Evolutionary conservation across 2,888 invertebrate species (phyloP).

Genomic region (Microctonus brassicae): DNA sequence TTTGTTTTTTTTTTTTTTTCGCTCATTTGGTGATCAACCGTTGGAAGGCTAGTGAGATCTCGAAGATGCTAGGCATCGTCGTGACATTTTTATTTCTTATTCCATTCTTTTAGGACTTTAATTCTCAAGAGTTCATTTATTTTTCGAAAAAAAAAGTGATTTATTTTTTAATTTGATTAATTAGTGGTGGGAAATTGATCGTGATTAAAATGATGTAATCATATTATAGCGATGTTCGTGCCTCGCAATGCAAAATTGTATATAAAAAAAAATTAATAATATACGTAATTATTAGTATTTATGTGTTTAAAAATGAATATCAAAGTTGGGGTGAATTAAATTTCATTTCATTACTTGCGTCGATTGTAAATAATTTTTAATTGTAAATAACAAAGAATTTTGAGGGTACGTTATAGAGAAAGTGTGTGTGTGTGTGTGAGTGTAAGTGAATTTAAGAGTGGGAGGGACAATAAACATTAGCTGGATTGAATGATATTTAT

Average conservation of each 20-base stretch:
- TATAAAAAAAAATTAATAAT: not conserved
- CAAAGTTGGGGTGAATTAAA: too few species aligned
- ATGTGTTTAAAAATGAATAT: too few species aligned
- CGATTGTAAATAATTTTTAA: not conserved
- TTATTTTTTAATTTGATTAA: not conserved
- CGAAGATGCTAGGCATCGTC: slow-evolving; percentile 43
- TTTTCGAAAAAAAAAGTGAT: not conserved
- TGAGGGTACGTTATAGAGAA: not conserved
- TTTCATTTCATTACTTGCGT: not conserved
- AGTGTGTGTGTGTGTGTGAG: not conserved
- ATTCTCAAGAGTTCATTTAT: not conserved
- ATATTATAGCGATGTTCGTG: not conserved
- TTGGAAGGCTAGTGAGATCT: slow-evolving; percentile 62
- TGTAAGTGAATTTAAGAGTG: slow-evolving; percentile 51
- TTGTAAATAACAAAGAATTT: slow-evolving; percentile 1
- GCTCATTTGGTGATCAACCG: slow-evolving; percentile 20
- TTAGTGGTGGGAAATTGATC: not conserved
- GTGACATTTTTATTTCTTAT: slow-evolving; percentile 37
- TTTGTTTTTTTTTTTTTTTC: not conserved
- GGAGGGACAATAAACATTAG: slow-evolving; percentile 58
- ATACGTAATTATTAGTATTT: not conserved
- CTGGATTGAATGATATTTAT: slow-evolving; percentile 38
- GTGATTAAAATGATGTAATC: not conserved
- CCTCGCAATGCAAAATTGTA: not conserved
- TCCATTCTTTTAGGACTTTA: not conserved